Conservation (phyloP, 2,888 invertebrate species). For the Amiota minor region DNA sequence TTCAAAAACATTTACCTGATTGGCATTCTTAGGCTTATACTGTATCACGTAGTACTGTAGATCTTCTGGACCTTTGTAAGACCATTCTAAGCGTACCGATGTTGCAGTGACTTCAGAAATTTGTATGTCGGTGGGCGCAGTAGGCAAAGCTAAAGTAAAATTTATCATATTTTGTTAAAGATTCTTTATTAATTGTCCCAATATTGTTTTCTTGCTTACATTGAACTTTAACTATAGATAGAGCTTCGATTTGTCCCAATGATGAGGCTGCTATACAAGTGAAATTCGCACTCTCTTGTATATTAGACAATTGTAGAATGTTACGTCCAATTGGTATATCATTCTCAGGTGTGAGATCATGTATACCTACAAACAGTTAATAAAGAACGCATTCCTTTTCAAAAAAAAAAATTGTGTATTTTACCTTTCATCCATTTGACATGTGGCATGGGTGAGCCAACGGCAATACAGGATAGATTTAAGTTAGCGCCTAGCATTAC, state of each 20-base stretch:
- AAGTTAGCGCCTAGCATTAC: slow-evolving; percentile 93
- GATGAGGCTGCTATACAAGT: slow-evolving; percentile 97
- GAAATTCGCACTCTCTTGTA: slow-evolving; percentile 95
- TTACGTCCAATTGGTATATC: slow-evolving; percentile 89
- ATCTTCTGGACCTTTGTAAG: slow-evolving; percentile 89
- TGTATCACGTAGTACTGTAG: slow-evolving; percentile 97
- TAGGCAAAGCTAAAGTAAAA: slow-evolving; percentile 83
- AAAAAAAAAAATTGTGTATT: too few species aligned
- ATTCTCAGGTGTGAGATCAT: slow-evolving; percentile 91
- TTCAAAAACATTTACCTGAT: slow-evolving; percentile 75
- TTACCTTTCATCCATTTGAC: slow-evolving; percentile 92
- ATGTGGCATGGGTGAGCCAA: slow-evolving; percentile 98
- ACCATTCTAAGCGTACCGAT: slow-evolving; percentile 94
- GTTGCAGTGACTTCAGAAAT: slow-evolving; percentile 95
- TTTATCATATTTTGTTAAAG: not conserved
- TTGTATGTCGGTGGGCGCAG: slow-evolving; percentile 90
- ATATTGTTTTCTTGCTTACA: slow-evolving; percentile 79
- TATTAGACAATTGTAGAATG: slow-evolving; percentile 87
- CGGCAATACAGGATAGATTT: slow-evolving; percentile 96
- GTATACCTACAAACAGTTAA: slow-evolving; percentile 75
- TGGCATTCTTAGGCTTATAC: slow-evolving; percentile 95
- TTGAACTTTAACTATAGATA: slow-evolving; percentile 94
- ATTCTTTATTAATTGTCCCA: not conserved
- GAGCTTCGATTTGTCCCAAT: slow-evolving; percentile 91
- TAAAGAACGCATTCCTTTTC: not conserved